Evolutionary conservation across 2,113 vertebrate genomes (phyloP).

Genomic region (Sigmodon hispidus): DNA sequence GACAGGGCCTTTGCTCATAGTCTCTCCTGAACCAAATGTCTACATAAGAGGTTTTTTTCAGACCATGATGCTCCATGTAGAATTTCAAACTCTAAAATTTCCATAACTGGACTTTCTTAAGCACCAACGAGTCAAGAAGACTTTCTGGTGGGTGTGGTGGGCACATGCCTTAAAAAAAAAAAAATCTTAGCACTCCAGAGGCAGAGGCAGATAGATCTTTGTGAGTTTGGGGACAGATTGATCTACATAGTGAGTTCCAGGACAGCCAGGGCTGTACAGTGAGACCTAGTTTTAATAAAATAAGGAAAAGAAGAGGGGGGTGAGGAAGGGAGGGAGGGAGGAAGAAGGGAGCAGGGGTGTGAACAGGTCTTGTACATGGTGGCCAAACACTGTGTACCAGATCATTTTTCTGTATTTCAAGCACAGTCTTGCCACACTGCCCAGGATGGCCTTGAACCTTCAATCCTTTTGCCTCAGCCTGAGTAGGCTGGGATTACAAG

Average conservation of each 20-base stretch:
- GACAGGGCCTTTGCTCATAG: neutral
- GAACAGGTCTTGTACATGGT: neutral
- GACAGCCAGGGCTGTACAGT: neutral
- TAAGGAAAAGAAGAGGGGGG: neutral
- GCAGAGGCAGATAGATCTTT: neutral
- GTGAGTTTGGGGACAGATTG: neutral
- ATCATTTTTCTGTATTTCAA: neutral
- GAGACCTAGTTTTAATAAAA: neutral
- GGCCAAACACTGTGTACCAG: neutral
- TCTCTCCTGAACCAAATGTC: slow-evolving; percentile 9
- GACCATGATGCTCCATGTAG: neutral
- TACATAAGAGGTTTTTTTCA: neutral
- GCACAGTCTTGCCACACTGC: neutral
- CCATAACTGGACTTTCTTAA: neutral
- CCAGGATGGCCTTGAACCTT: neutral
- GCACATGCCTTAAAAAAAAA: neutral
- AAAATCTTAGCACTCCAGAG: neutral
- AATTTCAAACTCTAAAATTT: neutral
- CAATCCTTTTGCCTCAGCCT: neutral
- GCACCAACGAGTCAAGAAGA: neutral
- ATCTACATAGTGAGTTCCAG: neutral
- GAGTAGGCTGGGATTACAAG: neutral
- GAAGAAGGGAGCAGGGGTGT: too few species aligned
- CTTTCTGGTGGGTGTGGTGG: neutral
- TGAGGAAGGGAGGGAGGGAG: too few species aligned